These are phyloP conservation scores for Benitochromis conjunctus DNA, from an alignment of 2,113 vertebrate species.

Conservation along the genomic window DNA sequence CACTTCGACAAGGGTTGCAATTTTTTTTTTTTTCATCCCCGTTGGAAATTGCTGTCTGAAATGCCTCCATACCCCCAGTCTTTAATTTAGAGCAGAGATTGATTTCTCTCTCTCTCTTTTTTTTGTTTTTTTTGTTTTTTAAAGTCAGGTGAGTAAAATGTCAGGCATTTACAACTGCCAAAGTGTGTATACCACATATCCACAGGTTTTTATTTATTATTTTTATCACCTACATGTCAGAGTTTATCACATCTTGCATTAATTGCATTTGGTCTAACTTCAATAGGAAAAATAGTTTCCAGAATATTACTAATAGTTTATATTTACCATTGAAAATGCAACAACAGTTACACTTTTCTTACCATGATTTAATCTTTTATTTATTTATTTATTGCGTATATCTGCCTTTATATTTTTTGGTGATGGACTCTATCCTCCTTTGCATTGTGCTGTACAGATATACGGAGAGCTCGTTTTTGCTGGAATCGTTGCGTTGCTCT, in stretches of 20 bases:
- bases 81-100: constrained; percentile 49
- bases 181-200: not conserved
- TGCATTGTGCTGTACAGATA: not conserved
- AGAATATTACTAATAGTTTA: not conserved
- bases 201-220: not conserved
- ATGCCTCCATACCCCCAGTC: constrained; percentile 20
- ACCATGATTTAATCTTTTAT: not conserved
- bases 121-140: not conserved
- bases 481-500: not conserved
- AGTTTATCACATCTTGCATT: not conserved
- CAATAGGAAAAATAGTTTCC: not conserved
- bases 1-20: constrained; percentile 48
- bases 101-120: constrained; percentile 5
- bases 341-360: not conserved
- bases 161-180: not conserved
- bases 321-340: not conserved
- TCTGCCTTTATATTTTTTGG: not conserved
- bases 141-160: not conserved
- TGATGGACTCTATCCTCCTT: not conserved
- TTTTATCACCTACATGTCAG: not conserved
- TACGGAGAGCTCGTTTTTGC: not conserved
- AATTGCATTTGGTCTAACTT: not conserved
- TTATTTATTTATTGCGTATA: not conserved
- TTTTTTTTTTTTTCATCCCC: constrained; percentile 20
- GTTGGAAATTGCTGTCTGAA: constrained; percentile 38